Conservation (phyloP, 30 jellyfish, hydroid and myxozoan species). For the Aurelia sp. region DNA sequence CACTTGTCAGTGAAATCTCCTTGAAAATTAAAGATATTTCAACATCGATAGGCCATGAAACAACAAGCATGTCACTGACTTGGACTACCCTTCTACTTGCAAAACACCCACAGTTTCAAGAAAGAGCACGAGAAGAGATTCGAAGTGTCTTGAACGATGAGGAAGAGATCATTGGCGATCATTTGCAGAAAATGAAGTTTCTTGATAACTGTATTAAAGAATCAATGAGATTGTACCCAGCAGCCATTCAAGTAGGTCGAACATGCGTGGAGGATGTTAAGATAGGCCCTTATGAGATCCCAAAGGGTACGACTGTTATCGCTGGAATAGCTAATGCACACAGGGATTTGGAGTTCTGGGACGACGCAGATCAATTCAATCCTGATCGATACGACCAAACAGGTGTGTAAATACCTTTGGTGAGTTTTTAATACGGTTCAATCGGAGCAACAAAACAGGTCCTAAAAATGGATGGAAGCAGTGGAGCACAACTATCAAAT, state of each 20-base stretch:
- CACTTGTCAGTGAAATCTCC: too few species aligned
- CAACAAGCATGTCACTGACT: conserved; percentile 23
- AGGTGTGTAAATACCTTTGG: conserved; percentile 4
- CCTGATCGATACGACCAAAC: conserved; percentile 49
- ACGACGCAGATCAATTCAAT: conserved; percentile 28
- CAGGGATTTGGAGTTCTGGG: conserved; percentile 37
- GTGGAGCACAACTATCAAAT: too few species aligned
- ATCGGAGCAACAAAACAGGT: not conserved
- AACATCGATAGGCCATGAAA: not conserved
- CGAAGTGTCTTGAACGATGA: conserved; percentile 9
- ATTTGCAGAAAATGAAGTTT: conserved; percentile 23
- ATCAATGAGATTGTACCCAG: conserved; percentile 51
- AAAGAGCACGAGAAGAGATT: conserved; percentile 22
- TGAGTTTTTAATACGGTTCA: not conserved
- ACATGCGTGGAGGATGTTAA: not conserved
- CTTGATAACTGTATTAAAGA: conserved; percentile 50
- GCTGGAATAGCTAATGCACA: not conserved
- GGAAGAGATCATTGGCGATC: conserved; percentile 40
- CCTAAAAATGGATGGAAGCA: not conserved
- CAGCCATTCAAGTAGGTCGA: conserved; percentile 23
- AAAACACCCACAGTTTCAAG: conserved; percentile 36
- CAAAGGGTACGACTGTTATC: conserved; percentile 18
- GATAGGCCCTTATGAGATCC: conserved; percentile 31
- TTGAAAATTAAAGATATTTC: too few species aligned
- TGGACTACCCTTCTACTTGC: conserved; percentile 32